These are phyloP conservation scores for Cheilosia vernalis DNA, from an alignment of 2,888 invertebrate species.

Conservation along the genomic window DNA sequence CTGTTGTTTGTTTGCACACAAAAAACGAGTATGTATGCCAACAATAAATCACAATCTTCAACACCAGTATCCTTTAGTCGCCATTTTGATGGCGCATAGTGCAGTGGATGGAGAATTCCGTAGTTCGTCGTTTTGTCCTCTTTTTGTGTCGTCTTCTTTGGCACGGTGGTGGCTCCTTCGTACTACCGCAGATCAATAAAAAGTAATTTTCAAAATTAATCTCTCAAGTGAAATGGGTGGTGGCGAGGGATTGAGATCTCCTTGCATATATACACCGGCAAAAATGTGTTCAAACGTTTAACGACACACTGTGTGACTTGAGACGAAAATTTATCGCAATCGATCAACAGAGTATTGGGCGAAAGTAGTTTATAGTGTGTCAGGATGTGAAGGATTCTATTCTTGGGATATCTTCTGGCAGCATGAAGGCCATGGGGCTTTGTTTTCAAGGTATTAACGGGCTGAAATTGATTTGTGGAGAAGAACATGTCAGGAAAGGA, in stretches of 20 bases:
- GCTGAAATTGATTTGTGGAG: background rate
- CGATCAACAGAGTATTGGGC: background rate
- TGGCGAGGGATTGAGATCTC: conserved; percentile 3
- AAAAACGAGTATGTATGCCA: conserved; percentile 39
- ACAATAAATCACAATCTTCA: conserved; percentile 68
- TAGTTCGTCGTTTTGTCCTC: conserved; percentile 3
- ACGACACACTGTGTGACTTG: conserved; percentile 42
- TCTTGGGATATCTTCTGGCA: background rate
- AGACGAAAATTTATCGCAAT: conserved; percentile 27
- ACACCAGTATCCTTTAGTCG: conserved; percentile 44
- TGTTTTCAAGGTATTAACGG: background rate
- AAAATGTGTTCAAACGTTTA: conserved; percentile 29
- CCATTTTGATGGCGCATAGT: conserved; percentile 24
- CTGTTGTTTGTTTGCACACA: conserved; percentile 38
- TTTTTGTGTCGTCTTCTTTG: conserved; percentile 5
- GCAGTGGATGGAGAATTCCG: conserved; percentile 29
- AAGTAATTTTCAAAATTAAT: conserved; percentile 74
- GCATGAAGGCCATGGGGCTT: background rate
- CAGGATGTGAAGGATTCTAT: background rate
- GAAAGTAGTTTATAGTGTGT: conserved; percentile 4
- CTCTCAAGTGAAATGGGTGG: conserved; percentile 35
- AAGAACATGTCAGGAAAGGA: background rate
- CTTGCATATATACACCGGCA: background rate
- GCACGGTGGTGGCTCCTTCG: background rate
- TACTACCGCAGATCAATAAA: conserved; percentile 54